These are phyloP conservation scores for Oscheius sp. DNA, from an alignment of 1,140 invertebrate species.

Conservation along the genomic window DNA sequence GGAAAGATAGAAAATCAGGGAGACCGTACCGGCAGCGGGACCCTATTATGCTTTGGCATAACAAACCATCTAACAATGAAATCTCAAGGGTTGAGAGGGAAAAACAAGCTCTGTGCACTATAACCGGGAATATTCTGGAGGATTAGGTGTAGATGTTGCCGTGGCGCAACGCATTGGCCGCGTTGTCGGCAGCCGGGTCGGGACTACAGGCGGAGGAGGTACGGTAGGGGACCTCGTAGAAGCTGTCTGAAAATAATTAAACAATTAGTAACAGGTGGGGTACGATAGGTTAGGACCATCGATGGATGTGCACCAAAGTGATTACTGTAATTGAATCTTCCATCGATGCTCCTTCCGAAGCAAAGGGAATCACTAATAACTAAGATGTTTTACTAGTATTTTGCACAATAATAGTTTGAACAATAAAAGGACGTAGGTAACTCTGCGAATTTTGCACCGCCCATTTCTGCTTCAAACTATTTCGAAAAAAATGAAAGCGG, in stretches of 20 bases:
- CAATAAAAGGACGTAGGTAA: background rate
- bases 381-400: too few relatives aligned
- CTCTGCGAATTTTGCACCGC: background rate
- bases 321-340: background rate
- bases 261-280: background rate
- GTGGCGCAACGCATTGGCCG: background rate
- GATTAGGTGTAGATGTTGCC: constrained; percentile 1
- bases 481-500: background rate
- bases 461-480: background rate
- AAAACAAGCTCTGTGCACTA: too few relatives aligned
- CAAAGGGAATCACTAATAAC: too few relatives aligned
- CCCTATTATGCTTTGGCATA: too few relatives aligned
- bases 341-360: background rate
- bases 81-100: too few relatives aligned
- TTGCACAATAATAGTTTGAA: background rate
- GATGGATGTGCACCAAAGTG: background rate
- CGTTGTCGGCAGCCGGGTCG: constrained; percentile 1
- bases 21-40: too few relatives aligned
- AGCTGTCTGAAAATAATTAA: background rate
- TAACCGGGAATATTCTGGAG: too few relatives aligned
- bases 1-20: too few relatives aligned
- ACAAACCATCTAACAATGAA: too few relatives aligned
- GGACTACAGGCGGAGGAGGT: background rate
- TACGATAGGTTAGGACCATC: background rate
- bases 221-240: background rate